Evolutionary conservation across 2,797 vertebrate species (phyloP).

Genomic region (Enoplosus armatus): DNA sequence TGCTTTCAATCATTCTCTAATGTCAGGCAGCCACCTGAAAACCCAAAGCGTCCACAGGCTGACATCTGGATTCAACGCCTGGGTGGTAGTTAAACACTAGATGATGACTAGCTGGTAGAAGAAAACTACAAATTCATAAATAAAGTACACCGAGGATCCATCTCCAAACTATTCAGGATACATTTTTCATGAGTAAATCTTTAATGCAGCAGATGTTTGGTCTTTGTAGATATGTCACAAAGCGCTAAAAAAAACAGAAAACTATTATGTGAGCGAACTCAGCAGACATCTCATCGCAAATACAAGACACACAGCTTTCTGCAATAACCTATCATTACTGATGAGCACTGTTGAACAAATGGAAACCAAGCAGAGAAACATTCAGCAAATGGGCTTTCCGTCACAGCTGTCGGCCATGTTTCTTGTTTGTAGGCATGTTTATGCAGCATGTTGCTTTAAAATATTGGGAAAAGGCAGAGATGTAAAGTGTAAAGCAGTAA

Average conservation of each 20-base stretch:
- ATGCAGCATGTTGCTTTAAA: neutral
- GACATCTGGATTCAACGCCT: constrained; percentile 57
- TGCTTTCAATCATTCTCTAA: constrained; percentile 41
- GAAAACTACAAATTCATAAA: constrained; percentile 17
- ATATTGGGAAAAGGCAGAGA: neutral
- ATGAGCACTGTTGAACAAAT: constrained; percentile 25
- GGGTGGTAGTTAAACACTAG: constrained; percentile 39
- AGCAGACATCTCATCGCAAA: constrained; percentile 20
- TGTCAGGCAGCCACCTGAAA: constrained; percentile 50
- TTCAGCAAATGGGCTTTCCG: constrained; percentile 24
- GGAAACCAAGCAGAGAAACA: constrained; percentile 22
- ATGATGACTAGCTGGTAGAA: constrained; percentile 23
- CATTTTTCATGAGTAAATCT: constrained; percentile 1
- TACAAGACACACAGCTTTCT: constrained; percentile 21
- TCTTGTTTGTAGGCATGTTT: neutral
- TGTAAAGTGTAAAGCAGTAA: neutral
- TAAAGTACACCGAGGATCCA: neutral
- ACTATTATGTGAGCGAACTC: constrained; percentile 9
- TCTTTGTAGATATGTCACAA: neutral
- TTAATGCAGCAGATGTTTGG: neutral
- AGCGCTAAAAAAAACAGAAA: neutral
- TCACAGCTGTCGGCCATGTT: constrained; percentile 11
- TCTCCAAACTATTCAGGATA: neutral
- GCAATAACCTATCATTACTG: constrained; percentile 49
- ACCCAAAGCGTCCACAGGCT: constrained; percentile 13